Percentiles rank a stretch among this genome's conserved stretches.
Evolutionary conservation across 2,113 vertebrate species (phyloP).

Genomic region (Paradoxurus hermaphroditus): DNA sequence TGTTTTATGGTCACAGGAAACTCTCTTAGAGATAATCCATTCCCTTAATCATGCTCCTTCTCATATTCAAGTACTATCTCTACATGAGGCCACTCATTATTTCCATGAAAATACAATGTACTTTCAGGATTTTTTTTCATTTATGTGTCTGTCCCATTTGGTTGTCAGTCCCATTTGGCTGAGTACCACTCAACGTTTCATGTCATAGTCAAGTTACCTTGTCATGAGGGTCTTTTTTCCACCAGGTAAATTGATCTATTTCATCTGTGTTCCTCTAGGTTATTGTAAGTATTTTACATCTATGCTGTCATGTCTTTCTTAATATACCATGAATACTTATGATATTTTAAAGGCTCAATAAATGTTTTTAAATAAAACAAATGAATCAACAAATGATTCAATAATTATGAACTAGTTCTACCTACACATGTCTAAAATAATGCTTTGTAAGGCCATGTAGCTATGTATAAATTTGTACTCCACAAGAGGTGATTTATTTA

Average conservation of each 20-base stretch:
- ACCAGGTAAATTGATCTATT: background rate
- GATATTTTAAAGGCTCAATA: background rate
- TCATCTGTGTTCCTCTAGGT: background rate
- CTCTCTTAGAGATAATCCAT: background rate
- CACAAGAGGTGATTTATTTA: background rate
- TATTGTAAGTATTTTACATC: background rate
- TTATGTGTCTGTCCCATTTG: background rate
- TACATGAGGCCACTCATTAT: background rate
- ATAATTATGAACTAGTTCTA: background rate
- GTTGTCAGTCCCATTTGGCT: background rate
- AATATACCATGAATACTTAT: background rate
- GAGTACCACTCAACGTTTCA: background rate
- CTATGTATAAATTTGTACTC: background rate
- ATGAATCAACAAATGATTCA: background rate
- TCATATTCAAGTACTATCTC: background rate
- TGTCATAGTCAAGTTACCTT: background rate
- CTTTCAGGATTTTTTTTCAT: background rate
- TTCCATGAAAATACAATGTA: background rate
- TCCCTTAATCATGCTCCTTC: background rate
- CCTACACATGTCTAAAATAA: background rate
- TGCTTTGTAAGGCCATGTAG: background rate
- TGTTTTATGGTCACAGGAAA: background rate
- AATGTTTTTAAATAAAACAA: constrained; percentile 24
- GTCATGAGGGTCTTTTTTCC: background rate
- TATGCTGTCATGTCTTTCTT: background rate